Conservation (phyloP, 2,888 invertebrate genomes). For the Sylvicola fuscatus region DNA sequence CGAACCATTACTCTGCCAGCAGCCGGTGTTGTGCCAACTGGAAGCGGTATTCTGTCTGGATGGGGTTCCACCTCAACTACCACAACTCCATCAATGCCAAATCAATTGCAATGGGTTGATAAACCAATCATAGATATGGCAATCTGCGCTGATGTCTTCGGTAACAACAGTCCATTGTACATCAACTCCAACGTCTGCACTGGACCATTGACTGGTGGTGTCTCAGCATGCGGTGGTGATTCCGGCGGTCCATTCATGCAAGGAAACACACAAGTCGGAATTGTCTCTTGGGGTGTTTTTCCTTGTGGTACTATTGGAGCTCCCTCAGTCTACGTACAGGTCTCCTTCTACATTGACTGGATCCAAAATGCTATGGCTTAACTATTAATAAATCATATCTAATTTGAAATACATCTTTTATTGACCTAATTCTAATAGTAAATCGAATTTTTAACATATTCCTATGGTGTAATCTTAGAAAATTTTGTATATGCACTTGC, state of each 20-base stretch:
- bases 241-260: no score
- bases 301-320: conserved; percentile 1
- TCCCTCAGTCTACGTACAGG: conserved; percentile 1
- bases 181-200: no score
- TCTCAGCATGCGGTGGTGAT: no score
- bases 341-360: conserved; percentile 2
- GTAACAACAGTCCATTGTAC: no score
- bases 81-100: conserved; percentile 17
- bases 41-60: conserved; percentile 6
- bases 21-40: conserved; percentile 1
- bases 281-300: conserved; percentile 1
- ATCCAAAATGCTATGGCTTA: no score
- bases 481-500: no score
- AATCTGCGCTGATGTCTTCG: conserved; percentile 15
- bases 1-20: conserved; percentile 9
- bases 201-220: no score
- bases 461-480: no score
- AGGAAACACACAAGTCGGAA: conserved; percentile 1
- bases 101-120: conserved; percentile 15
- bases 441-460: no score
- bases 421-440: no score
- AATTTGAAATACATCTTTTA: no score
- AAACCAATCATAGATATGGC: conserved; percentile 18
- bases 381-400: no score
- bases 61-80: conserved; percentile 18